phyloP scores from a whole-genome alignment of 2,797 vertebrate species.

The Helostoma temminkii region DNA sequence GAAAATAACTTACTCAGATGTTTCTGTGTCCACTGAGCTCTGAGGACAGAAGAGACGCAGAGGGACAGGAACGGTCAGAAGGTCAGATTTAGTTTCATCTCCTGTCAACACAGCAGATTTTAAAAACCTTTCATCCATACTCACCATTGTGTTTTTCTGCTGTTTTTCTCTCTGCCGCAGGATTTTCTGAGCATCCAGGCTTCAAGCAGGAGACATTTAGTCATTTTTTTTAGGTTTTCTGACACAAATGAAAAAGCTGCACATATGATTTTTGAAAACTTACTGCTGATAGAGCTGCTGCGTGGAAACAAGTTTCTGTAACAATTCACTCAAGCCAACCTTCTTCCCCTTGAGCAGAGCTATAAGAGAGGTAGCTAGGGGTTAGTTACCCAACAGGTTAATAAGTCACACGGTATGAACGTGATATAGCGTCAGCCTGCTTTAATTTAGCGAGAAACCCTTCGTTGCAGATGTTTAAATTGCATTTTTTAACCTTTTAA shows the following conservation, averaged over 20 bases:
- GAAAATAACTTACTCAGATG: conserved; percentile 69
- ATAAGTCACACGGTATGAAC: background rate
- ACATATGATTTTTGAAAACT: conserved; percentile 45
- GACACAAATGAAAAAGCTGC: background rate
- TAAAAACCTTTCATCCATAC: conserved; percentile 16
- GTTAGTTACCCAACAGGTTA: background rate
- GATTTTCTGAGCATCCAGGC: conserved; percentile 67
- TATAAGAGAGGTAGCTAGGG: conserved; percentile 45
- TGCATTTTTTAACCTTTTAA: too few species aligned
- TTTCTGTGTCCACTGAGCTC: conserved; percentile 47
- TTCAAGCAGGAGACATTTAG: conserved; percentile 31
- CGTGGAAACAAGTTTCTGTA: conserved; percentile 77
- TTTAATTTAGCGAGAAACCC: too few species aligned
- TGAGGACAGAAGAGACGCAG: conserved; percentile 50
- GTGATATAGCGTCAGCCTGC: too few species aligned
- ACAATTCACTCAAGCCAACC: conserved; percentile 75
- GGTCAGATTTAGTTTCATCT: conserved; percentile 58
- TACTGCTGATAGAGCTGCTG: conserved; percentile 77
- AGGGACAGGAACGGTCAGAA: conserved; percentile 24
- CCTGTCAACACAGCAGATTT: conserved; percentile 40
- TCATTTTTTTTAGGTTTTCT: background rate
- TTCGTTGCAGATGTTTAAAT: too few species aligned
- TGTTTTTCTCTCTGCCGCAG: conserved; percentile 44
- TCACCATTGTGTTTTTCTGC: conserved; percentile 54
- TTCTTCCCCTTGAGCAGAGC: conserved; percentile 85